phyloP scores from a whole-genome alignment of 2,888 invertebrate species.

The Tetramorium bicarinatum region DNA sequence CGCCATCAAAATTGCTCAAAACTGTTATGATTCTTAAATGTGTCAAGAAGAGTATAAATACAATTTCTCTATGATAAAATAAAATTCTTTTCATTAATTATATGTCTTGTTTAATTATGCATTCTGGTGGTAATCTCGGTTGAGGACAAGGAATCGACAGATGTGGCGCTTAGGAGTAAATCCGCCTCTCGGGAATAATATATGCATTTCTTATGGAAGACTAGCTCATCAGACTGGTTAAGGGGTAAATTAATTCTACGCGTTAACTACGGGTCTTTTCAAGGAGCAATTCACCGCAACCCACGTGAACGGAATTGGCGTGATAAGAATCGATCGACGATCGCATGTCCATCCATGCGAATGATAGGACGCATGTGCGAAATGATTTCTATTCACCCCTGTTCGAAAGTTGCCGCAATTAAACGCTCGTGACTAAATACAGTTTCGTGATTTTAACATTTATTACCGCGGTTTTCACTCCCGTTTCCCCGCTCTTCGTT shows the following conservation, averaged over 20 bases:
- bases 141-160: conserved; percentile 3
- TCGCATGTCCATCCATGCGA: neutral
- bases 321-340: conserved; percentile 14
- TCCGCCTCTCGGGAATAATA: neutral
- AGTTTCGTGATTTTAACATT: conserved; percentile 18
- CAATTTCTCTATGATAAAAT: conserved; percentile 1
- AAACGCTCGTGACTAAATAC: conserved; percentile 20
- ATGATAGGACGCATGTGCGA: neutral
- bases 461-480: neutral
- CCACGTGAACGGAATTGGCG: neutral
- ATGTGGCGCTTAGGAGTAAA: neutral
- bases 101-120: neutral
- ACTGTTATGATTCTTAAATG: neutral
- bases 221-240: neutral
- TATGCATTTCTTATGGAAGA: conserved; percentile 17
- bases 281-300: too few species aligned
- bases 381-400: neutral
- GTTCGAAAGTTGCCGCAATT: conserved; percentile 22
- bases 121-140: neutral
- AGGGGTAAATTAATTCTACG: conserved; percentile 23
- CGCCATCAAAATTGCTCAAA: neutral
- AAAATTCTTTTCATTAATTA: neutral
- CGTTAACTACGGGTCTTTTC: neutral
- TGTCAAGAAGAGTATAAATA: neutral
- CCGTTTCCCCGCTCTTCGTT: neutral